Base-by-base conservation (phyloP, 2,888 invertebrate species). In the Ectobius pallidus region DNA sequence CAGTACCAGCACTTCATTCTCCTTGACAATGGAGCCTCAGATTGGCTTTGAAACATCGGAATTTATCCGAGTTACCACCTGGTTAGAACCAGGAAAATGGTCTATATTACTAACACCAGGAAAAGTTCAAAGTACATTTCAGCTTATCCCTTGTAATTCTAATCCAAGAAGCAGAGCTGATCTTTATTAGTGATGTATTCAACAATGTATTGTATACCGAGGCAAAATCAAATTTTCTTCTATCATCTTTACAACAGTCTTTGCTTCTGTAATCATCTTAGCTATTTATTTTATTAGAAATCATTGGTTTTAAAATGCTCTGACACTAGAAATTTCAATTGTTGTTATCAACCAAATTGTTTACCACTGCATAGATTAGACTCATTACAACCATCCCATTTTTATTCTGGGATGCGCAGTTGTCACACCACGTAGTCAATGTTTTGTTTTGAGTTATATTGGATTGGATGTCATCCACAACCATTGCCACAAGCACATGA, bases 401-500 rank as follows among this genome's bases (percentile, higher is more conserved):
- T 49, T 49, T 49, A 49, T 49, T 49, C n/a, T 49, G 9, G 49
- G 49, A 1, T 1, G 49, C 7, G 49, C 7, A 49, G 2, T 49
- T 49, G 9, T 49, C 49, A 49, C 2, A 49, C 49, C 49, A 7
- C 7, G 3, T 7, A 49, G 7, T 18, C 49, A 49, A 18, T n/a
- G 14, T 7, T 58, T 6, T 58, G 1, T 22, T 58, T 58, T 58
- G 58, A 58, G 3, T 58, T 30, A 55, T 55, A 55, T 55, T 22
- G 22, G 55, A 55, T 2, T 18, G 9, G 25, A 58, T 58, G 20
- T 58, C 7, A 22, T 58, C 58, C 27, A 6, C 25, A 2, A 58
- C 58, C 25, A 58, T 25, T 58, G 58, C 58, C 58, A 58, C 25
- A 58, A 58, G 25, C 58, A 58, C 58, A 58, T 58, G 22, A 58